phyloP scores from a whole-genome alignment of 2,888 invertebrate species.

The Anthophora plumipes region DNA sequence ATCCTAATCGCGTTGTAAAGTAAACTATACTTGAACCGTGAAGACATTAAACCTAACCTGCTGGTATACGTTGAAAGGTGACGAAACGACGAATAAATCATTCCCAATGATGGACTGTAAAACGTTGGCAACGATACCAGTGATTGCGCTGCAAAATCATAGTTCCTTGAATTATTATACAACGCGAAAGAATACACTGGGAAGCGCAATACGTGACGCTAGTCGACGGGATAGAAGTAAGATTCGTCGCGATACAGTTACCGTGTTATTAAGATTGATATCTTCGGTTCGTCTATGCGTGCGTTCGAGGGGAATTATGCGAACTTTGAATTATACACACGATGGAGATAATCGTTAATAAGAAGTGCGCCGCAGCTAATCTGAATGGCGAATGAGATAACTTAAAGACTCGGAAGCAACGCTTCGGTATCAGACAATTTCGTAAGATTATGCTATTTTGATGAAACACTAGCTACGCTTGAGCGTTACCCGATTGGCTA shows the following conservation, averaged over 20 bases:
- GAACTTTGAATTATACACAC: conserved; percentile 25
- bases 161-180: conserved; percentile 36
- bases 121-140: conserved; percentile 1
- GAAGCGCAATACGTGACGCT: conserved; percentile 24
- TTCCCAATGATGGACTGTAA: not conserved
- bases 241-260: conserved; percentile 39
- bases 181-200: conserved; percentile 27
- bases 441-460: not conserved
- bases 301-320: conserved; percentile 29
- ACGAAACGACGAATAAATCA: conserved; percentile 31
- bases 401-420: conserved; percentile 18
- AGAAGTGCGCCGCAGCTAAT: conserved; percentile 8
- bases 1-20: not conserved
- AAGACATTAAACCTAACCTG: not conserved
- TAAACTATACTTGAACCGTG: not conserved
- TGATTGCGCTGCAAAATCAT: conserved; percentile 22
- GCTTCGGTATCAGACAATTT: not conserved
- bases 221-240: conserved; percentile 27
- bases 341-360: conserved; percentile 25
- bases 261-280: conserved; percentile 54
- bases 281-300: conserved; percentile 20
- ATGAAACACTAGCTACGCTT: not conserved
- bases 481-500: not conserved
- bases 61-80: not conserved
- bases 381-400: conserved; percentile 1